A percentile compares a stretch with the other conserved stretches of the same genome.
Evolutionary conservation across 2,797 vertebrate species (phyloP).

Genomic region (Lophius americanus): DNA sequence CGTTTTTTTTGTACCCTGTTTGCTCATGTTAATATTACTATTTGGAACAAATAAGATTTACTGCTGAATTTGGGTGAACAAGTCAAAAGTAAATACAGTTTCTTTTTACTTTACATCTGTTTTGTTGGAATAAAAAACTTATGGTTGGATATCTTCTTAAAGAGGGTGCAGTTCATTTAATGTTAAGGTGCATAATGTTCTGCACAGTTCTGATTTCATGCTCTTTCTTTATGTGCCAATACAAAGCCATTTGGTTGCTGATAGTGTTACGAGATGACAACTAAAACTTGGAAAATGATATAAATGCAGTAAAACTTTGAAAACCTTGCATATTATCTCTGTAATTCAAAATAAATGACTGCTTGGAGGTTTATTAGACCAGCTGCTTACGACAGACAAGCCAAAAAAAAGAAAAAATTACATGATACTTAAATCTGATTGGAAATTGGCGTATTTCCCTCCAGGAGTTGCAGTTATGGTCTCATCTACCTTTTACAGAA

Average conservation of each 20-base stretch:
- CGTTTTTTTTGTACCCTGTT: background rate
- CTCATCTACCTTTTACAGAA: too few species aligned
- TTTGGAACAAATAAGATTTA: background rate
- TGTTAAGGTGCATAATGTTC: too few species aligned
- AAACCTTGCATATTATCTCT: background rate
- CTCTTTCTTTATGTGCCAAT: too few species aligned
- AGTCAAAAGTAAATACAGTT: too few species aligned
- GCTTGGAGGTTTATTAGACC: background rate
- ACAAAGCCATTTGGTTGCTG: background rate
- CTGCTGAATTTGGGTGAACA: too few species aligned
- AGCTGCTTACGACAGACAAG: background rate
- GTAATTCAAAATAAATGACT: background rate
- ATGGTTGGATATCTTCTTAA: too few species aligned
- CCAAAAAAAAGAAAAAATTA: background rate
- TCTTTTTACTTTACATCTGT: too few species aligned
- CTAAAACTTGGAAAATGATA: background rate
- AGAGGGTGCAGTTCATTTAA: too few species aligned
- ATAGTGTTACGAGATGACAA: background rate
- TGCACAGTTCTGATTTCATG: too few species aligned
- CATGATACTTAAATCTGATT: background rate
- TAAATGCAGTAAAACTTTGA: background rate
- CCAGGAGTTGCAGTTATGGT: too few species aligned
- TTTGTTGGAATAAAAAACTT: too few species aligned
- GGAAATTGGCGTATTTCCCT: background rate
- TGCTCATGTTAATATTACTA: too few species aligned